A percentile compares a stretch with the other conserved stretches of the same genome.
Conservation (phyloP, 2,113 vertebrate species). For the Barnardius zonarius region DNA sequence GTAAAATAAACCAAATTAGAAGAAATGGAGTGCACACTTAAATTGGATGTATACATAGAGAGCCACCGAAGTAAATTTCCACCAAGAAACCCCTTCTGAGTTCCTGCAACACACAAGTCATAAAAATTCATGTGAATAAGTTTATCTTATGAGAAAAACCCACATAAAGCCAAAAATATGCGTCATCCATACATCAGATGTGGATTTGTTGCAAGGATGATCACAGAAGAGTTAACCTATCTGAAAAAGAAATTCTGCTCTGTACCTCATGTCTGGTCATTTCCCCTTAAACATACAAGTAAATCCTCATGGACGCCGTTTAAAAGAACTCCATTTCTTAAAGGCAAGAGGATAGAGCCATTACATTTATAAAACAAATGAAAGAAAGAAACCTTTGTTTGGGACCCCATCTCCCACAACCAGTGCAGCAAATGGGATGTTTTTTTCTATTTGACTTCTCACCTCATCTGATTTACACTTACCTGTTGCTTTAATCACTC, state of each 20-base stretch:
- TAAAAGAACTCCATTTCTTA: neutral
- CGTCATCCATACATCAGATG: neutral
- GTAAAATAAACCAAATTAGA: neutral
- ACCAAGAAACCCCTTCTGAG: neutral
- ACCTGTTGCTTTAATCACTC: neutral
- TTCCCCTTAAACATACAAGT: neutral
- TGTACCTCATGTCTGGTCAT: neutral
- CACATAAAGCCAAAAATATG: conserved; percentile 1
- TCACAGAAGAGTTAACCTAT: neutral
- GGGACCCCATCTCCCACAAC: neutral
- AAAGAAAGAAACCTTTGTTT: neutral
- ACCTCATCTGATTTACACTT: neutral
- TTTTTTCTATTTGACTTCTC: neutral
- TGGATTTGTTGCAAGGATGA: neutral
- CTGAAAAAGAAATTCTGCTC: neutral
- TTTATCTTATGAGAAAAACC: conserved; percentile 3
- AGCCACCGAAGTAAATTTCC: neutral
- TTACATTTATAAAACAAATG: neutral
- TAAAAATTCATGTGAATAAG: neutral
- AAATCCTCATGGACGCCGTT: neutral
- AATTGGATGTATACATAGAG: neutral
- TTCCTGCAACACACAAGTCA: neutral
- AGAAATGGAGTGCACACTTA: neutral
- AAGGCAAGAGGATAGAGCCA: neutral
- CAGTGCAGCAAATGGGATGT: neutral